Percentiles rank a stretch among this genome's conserved stretches.
Conservation (phyloP, 2,797 vertebrate genomes). For the Choloepus didactylus region DNA sequence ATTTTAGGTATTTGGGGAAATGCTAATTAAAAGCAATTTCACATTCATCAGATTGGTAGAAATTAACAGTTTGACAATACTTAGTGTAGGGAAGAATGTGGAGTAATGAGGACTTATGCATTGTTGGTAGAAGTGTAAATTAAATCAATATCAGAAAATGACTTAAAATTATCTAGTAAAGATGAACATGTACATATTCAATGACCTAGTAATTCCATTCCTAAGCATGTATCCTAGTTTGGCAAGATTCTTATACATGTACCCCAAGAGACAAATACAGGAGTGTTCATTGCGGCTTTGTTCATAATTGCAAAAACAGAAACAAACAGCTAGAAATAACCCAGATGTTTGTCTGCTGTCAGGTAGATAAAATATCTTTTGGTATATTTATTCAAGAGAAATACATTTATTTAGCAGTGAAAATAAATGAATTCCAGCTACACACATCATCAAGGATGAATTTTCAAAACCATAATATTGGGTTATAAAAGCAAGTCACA, state of each 20-base stretch:
- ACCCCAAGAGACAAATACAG: background rate
- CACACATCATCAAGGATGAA: background rate
- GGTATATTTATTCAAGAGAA: conserved; percentile 7
- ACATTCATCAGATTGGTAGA: background rate
- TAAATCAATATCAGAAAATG: conserved; percentile 2
- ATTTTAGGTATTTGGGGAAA: background rate
- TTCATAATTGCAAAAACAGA: background rate
- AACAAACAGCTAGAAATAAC: background rate
- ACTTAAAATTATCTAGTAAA: conserved; percentile 30
- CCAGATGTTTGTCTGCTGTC: background rate
- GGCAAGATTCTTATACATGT: conserved; percentile 10
- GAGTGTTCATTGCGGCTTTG: background rate
- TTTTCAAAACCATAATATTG: conserved; percentile 3
- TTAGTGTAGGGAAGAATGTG: background rate
- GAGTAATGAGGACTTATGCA: background rate
- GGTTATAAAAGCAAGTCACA: conserved; percentile 36
- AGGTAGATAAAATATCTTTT: conserved; percentile 2
- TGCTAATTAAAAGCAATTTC: background rate
- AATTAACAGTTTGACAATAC: background rate
- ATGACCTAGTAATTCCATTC: conserved; percentile 11
- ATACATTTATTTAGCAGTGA: conserved; percentile 15
- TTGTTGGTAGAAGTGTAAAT: conserved; percentile 9
- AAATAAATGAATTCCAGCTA: background rate
- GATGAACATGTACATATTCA: background rate
- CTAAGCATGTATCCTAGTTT: background rate